A percentile compares a stretch with the other conserved stretches of the same genome.
These are phyloP conservation scores for Lucilia cuprina DNA, from an alignment of 1,140 invertebrate species.

Conservation along the genomic window DNA sequence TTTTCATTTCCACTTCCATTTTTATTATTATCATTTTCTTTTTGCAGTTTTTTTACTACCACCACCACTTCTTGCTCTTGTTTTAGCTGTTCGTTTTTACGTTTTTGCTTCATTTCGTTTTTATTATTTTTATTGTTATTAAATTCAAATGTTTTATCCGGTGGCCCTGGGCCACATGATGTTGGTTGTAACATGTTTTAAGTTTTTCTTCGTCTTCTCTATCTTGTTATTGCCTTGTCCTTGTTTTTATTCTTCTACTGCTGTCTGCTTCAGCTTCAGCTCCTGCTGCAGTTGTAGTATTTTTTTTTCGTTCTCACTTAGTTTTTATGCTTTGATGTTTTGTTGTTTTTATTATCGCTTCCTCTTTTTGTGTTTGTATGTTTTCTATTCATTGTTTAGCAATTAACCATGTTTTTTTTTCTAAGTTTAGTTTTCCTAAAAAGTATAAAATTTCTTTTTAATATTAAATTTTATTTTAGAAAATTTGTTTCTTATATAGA, in stretches of 20 bases:
- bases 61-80: not conserved
- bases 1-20: not conserved
- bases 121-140: not conserved
- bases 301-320: constrained; percentile 9
- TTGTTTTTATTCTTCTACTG: not conserved
- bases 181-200: constrained; percentile 55
- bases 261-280: not conserved
- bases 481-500: not conserved
- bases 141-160: constrained; percentile 33
- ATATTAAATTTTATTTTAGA: not conserved
- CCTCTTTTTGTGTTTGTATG: constrained; percentile 23
- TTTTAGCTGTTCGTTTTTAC: constrained; percentile 22
- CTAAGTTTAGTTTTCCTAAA: not conserved
- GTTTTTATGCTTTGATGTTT: constrained; percentile 28
- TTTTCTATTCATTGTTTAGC: constrained; percentile 29
- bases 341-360: not conserved
- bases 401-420: constrained; percentile 23
- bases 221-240: not conserved
- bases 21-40: not conserved
- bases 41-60: not conserved
- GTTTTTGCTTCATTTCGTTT: not conserved
- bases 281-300: not conserved
- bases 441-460: not conserved
- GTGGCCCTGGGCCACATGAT: constrained; percentile 60
- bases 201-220: constrained; percentile 9